Evolutionary conservation across 2,888 invertebrate genomes (phyloP).

Genomic region (Pandemis cinnamomeana): DNA sequence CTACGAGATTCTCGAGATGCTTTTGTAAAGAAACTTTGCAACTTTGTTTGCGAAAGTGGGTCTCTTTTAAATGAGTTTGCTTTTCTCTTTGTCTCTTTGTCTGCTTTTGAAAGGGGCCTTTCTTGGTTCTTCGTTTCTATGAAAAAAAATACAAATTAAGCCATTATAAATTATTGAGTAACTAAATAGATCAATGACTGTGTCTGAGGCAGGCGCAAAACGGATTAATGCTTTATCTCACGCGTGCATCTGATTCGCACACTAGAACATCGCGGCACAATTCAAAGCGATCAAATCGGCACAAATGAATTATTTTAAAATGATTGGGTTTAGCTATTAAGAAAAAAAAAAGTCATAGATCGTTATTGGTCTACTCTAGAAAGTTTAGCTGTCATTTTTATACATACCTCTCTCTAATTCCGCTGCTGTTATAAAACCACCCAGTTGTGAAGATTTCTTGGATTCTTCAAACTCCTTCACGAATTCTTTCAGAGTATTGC

Average conservation of each 20-base stretch:
- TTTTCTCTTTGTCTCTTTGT: constrained; percentile 76
- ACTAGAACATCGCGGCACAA: no score
- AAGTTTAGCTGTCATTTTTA: not conserved
- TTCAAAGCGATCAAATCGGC: no score
- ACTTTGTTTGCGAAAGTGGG: constrained; percentile 76
- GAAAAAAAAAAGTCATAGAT: no score
- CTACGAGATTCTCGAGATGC: constrained; percentile 58
- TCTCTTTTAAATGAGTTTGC: constrained; percentile 79
- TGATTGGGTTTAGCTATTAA: no score
- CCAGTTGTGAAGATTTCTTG: constrained; percentile 53
- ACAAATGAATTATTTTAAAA: no score
- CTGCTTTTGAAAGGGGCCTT: constrained; percentile 71
- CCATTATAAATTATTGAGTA: constrained; percentile 5
- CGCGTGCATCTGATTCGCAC: no score
- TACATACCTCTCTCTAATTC: constrained; percentile 65
- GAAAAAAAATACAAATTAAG: constrained; percentile 47
- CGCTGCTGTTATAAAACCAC: constrained; percentile 71
- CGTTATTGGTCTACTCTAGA: no score
- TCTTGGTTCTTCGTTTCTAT: constrained; percentile 56
- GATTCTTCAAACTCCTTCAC: constrained; percentile 79
- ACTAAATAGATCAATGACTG: constrained; percentile 9
- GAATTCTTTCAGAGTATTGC: constrained; percentile 75
- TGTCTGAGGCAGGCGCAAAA: not conserved
- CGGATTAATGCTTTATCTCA: not conserved
- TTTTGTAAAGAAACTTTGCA: constrained; percentile 74